phyloP scores from a whole-genome alignment of 2,113 vertebrate genomes.

The Oryzias curvinotus region DNA sequence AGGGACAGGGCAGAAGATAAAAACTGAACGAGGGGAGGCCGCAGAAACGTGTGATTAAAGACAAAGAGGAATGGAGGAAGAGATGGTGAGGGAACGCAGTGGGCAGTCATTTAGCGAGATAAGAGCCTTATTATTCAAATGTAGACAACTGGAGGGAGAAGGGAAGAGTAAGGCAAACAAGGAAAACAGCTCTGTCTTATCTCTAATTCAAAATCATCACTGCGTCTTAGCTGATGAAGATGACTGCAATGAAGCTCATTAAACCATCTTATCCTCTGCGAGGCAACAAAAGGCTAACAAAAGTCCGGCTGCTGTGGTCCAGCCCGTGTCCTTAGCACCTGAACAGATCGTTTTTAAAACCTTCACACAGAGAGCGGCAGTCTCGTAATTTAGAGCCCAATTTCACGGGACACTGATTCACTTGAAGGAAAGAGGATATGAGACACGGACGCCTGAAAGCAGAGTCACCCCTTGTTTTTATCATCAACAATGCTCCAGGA shows the following conservation, averaged over 20 bases:
- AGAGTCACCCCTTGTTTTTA: conserved; percentile 49
- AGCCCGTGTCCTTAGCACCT: conserved; percentile 58
- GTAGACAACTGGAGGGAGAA: conserved; percentile 36
- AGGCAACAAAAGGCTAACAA: conserved; percentile 33
- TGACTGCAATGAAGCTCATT: conserved; percentile 50
- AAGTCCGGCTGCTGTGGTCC: conserved; percentile 27
- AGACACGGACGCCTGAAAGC: conserved; percentile 37
- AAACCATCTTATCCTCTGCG: conserved; percentile 25
- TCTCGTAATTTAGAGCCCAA: conserved; percentile 87
- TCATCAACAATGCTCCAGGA: conserved; percentile 39
- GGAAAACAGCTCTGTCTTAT: conserved; percentile 43
- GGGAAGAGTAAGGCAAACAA: conserved; percentile 24
- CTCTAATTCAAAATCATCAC: conserved; percentile 40
- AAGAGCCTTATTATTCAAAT: conserved; percentile 68
- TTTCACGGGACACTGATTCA: conserved; percentile 93
- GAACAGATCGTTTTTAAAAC: conserved; percentile 77
- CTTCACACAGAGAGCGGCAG: conserved; percentile 63
- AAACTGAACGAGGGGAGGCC: conserved; percentile 8
- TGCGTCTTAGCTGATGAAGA: conserved; percentile 51
- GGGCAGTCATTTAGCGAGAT: conserved; percentile 47
- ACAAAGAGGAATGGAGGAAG: conserved; percentile 19
- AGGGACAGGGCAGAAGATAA: conserved; percentile 44
- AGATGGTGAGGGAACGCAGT: conserved; percentile 31
- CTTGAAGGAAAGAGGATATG: conserved; percentile 78
- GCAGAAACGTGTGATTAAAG: conserved; percentile 25